Evolutionary conservation across 2,888 invertebrate genomes (phyloP), one percentile per base, ranked within the genome.

Genomic region (Ichneumoninae sp.): DNA sequence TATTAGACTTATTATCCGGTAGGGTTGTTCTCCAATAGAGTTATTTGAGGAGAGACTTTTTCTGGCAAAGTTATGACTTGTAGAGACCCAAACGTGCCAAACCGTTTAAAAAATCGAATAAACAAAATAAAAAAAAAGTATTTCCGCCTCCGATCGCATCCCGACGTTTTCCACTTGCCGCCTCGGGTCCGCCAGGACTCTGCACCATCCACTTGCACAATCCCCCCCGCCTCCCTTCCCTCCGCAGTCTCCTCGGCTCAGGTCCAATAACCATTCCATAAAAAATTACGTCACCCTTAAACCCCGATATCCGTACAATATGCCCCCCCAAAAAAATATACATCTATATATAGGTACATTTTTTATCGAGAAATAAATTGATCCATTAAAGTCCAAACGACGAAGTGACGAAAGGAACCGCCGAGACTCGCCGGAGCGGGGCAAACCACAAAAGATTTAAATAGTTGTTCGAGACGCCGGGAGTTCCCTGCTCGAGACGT

Each of bases 391-490:
- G 10, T 4, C 26, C 13, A 1, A 8, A 26, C 22, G 26, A 57
- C 26, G 22, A 26, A 3, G 7, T 54, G 54, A 60, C 57, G 60
- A 60, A 30, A 30, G 30, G 30, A 22, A 16, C 63, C 26, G 57
- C 44, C 16, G 19, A 1, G 44, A 40, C 54, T 54, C 76, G 75
- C 26, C 68, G 68, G 47, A 50, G 83, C 78, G 81, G 83, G 86
- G 47, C 30, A 81, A 83, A 90, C 81, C 86, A 89, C 89, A 90
- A 90, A 90, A 90, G 91, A 92, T 91, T 90, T 88, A 92, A 92
- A 92, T 92, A 92, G 90, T 91, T 88, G 86, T 83, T 83, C 85
- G 84, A 47, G 81, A 86, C 79, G 80, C 57, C 68, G 77, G 74
- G 82, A 65, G 82, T 83, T 87, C 82, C 86, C 77, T 83, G 87